These are phyloP conservation scores for Melanotaenia duboulayi DNA, from an alignment of 2,113 vertebrate species.

Conservation along the genomic window DNA sequence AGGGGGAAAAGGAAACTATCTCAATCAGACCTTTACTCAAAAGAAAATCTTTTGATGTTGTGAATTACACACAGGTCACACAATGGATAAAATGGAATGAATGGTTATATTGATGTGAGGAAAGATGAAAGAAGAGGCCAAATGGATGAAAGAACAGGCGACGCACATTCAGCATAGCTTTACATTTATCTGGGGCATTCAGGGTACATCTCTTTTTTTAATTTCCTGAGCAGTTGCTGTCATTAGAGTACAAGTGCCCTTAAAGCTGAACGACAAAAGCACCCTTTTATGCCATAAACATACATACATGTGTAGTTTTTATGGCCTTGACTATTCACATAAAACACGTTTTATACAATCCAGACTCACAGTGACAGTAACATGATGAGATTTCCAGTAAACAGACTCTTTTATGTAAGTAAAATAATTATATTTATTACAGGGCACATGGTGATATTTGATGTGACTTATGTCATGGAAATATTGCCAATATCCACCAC, in stretches of 20 bases:
- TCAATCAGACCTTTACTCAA: conserved; percentile 53
- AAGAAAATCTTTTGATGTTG: conserved; percentile 64
- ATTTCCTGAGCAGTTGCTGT: conserved; percentile 23
- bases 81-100: conserved; percentile 65
- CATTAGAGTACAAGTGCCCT: conserved; percentile 23
- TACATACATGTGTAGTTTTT: background rate
- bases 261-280: conserved; percentile 31
- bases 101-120: conserved; percentile 68
- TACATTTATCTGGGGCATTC: conserved; percentile 56
- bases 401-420: conserved; percentile 35
- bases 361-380: conserved; percentile 8
- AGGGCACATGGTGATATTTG: conserved; percentile 45
- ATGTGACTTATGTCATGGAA: conserved; percentile 62
- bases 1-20: conserved; percentile 24
- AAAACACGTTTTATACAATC: conserved; percentile 11
- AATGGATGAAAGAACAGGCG: conserved; percentile 56
- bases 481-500: conserved; percentile 72
- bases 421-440: conserved; percentile 58
- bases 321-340: conserved; percentile 22
- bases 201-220: conserved; percentile 17
- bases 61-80: conserved; percentile 64
- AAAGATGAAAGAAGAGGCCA: conserved; percentile 68
- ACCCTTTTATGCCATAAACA: conserved; percentile 12
- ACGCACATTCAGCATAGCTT: conserved; percentile 56
- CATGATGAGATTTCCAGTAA: conserved; percentile 8